These are phyloP conservation scores for rat (Rattus norvegicus) DNA, from an alignment of 2,113 vertebrate genomes.

Conservation along the genomic window DNA sequence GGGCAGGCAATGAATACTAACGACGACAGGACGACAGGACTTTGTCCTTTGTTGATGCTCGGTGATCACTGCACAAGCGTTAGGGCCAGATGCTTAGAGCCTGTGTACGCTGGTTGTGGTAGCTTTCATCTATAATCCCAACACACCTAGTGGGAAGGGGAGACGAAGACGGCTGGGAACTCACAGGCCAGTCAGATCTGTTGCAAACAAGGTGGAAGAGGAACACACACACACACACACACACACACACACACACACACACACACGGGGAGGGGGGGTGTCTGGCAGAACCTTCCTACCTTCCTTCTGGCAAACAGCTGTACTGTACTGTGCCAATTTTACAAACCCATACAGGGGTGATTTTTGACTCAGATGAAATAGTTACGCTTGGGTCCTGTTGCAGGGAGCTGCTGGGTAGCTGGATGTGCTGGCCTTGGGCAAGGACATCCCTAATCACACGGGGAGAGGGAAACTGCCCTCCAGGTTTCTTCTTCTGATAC, in stretches of 20 bases:
- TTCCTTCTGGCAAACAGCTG: not conserved
- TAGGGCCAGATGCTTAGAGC: not conserved
- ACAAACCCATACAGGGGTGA: not conserved
- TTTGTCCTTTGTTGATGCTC: not conserved
- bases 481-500: not conserved
- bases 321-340: not conserved
- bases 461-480: not conserved
- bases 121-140: not conserved
- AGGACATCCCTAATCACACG: not conserved
- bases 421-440: not conserved
- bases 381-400: not conserved
- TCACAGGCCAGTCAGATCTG: not conserved
- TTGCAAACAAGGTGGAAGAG: not conserved
- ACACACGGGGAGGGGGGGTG: not conserved
- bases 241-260: not conserved
- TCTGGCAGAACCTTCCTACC: not conserved
- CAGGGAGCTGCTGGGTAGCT: not conserved
- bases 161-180: not conserved
- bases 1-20: not conserved
- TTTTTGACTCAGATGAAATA: slow-evolving; percentile 51
- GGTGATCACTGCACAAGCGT: not conserved
- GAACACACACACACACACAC: not conserved
- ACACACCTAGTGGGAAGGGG: not conserved
- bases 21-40: not conserved
- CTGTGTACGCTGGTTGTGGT: too few species aligned